A percentile compares a stretch with the other conserved stretches of the same genome.
Evolutionary conservation across 2,113 vertebrate genomes (phyloP).

Genomic region (Daboia siamensis): DNA sequence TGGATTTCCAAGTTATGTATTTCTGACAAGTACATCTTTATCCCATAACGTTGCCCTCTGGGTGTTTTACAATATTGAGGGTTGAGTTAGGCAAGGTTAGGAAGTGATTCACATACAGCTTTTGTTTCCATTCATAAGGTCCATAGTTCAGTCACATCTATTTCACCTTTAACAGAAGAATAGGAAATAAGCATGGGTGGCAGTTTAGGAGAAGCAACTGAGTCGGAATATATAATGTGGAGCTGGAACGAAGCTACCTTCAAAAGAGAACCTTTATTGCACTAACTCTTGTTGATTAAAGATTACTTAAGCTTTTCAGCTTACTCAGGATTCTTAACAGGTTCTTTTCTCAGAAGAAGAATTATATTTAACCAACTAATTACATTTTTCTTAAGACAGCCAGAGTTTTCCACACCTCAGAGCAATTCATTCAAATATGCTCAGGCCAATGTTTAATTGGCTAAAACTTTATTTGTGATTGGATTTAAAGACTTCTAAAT

Average conservation of each 20-base stretch:
- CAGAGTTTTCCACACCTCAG: neutral
- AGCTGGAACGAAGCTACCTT: neutral
- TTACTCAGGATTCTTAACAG: neutral
- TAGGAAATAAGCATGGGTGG: neutral
- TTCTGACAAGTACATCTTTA: neutral
- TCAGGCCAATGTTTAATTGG: neutral
- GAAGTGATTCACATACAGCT: neutral
- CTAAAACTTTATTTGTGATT: neutral
- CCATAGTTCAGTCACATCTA: neutral
- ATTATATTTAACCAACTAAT: neutral
- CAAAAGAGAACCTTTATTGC: neutral
- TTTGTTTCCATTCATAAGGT: neutral
- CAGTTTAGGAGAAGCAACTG: neutral
- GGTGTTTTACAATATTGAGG: neutral
- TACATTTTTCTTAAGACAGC: neutral
- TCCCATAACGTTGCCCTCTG: neutral
- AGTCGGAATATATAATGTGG: neutral
- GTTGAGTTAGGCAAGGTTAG: neutral
- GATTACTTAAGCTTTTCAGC: neutral
- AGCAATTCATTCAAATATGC: neutral
- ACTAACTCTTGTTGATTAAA: neutral
- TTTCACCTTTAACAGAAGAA: neutral
- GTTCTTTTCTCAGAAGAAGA: neutral
- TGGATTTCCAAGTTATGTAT: slow-evolving; percentile 21
- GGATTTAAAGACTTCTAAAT: neutral